Evolutionary conservation across 2,888 invertebrate species (phyloP).

Genomic region (Chirona hameri): DNA sequence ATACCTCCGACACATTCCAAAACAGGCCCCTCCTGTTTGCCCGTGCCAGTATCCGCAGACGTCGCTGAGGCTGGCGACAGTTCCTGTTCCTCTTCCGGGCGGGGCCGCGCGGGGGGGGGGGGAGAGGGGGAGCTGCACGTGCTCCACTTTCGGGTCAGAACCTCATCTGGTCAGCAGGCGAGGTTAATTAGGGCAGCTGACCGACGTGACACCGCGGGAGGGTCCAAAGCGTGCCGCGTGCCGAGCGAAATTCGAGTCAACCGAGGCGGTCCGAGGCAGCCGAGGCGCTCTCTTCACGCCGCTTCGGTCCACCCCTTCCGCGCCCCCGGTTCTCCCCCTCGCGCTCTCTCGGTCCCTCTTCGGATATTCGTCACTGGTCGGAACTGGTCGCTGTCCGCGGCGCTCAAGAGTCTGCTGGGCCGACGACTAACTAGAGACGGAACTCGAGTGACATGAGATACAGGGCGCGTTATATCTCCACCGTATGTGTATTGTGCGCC

Average conservation of each 20-base stretch:
- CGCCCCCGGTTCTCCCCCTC: too few species aligned
- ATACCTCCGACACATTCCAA: background rate
- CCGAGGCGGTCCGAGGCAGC: background rate
- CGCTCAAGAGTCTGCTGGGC: too few species aligned
- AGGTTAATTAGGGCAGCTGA: background rate
- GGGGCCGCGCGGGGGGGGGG: background rate
- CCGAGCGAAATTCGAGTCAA: background rate
- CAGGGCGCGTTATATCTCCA: too few species aligned
- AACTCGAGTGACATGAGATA: too few species aligned
- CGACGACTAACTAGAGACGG: too few species aligned
- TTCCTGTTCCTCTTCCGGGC: slow-evolving; percentile 12
- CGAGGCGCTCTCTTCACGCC: too few species aligned
- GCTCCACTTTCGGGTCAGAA: background rate
- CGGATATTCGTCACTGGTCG: too few species aligned
- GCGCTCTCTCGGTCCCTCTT: too few species aligned
- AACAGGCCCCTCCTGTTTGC: background rate
- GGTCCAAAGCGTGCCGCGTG: background rate
- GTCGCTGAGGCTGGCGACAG: background rate
- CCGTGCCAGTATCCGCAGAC: too few species aligned
- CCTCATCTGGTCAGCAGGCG: background rate
- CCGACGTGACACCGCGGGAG: background rate
- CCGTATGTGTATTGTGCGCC: too few species aligned
- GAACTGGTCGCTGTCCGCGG: too few species aligned
- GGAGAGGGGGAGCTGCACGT: too few species aligned
- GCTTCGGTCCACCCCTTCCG: background rate